phyloP scores from a whole-genome alignment of 2,888 invertebrate genomes.

The Mayetiola destructor region DNA sequence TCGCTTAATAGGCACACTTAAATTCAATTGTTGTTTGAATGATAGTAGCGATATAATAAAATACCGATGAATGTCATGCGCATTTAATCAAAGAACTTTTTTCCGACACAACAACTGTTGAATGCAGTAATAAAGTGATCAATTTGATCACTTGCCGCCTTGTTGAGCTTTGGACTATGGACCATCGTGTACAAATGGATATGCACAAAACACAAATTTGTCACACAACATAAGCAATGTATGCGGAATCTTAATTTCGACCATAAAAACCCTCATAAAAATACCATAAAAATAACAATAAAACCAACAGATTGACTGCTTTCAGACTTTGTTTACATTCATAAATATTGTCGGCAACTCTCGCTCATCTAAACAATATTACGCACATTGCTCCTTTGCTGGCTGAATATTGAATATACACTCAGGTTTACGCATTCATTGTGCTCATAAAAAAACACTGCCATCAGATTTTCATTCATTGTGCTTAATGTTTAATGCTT shows the following conservation, averaged over 20 bases:
- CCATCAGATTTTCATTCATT: background rate
- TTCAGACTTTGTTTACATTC: slow-evolving; percentile 1
- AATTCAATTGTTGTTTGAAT: background rate
- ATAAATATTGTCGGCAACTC: background rate
- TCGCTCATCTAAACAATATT: no score
- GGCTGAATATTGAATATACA: no score
- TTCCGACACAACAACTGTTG: no score
- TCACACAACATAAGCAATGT: background rate
- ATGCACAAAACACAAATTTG: background rate
- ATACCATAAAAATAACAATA: slow-evolving; percentile 11
- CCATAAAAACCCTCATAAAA: slow-evolving; percentile 12
- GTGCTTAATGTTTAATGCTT: no score
- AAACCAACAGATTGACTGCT: slow-evolving; percentile 11
- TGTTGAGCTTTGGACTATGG: background rate
- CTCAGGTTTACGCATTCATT: background rate
- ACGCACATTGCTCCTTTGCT: no score
- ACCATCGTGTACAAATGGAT: background rate
- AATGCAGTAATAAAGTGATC: background rate
- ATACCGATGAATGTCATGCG: background rate
- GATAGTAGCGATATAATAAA: slow-evolving; percentile 4
- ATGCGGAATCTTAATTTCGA: background rate
- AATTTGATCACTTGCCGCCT: background rate
- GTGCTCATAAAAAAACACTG: no score
- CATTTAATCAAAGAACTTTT: slow-evolving; percentile 6
- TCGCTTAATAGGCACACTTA: background rate